These are phyloP conservation scores for Cephus spinipes DNA, from an alignment of 2,888 invertebrate species.

Conservation along the genomic window DNA sequence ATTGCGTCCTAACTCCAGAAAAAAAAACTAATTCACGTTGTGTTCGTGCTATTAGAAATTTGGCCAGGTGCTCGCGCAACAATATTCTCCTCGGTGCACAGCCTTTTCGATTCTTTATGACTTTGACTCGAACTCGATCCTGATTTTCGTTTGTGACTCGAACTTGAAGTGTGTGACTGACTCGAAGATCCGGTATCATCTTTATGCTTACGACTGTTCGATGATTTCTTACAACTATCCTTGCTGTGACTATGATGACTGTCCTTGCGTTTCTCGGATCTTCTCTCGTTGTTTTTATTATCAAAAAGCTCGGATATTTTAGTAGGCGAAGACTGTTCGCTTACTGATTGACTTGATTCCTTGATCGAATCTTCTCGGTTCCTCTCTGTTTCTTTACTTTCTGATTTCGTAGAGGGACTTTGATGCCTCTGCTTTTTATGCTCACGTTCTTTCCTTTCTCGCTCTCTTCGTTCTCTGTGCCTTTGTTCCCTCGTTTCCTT, in stretches of 20 bases:
- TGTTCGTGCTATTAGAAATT: constrained; percentile 15
- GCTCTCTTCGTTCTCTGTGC: constrained; percentile 28
- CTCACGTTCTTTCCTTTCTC: constrained; percentile 31
- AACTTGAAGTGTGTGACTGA: constrained; percentile 48
- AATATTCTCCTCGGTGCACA: constrained; percentile 40
- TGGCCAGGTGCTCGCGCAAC: constrained; percentile 28
- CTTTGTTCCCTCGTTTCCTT: constrained; percentile 13
- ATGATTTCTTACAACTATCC: constrained; percentile 42
- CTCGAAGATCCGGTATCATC: constrained; percentile 30
- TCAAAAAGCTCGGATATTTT: constrained; percentile 10
- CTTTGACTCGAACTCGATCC: constrained; percentile 42
- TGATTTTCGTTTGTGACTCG: constrained; percentile 54
- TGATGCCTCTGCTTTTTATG: constrained; percentile 44
- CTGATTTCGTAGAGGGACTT: constrained; percentile 35
- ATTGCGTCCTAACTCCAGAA: not conserved
- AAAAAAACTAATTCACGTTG: constrained; percentile 12
- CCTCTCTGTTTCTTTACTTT: constrained; percentile 27
- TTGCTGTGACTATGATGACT: constrained; percentile 39
- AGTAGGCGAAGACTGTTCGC: not conserved
- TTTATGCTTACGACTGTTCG: constrained; percentile 33
- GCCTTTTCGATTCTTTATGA: constrained; percentile 49
- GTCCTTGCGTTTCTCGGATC: constrained; percentile 40
- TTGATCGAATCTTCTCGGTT: constrained; percentile 11
- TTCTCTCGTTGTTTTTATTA: constrained; percentile 34
- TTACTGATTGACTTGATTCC: not conserved